A percentile compares a stretch with the other conserved stretches of the same genome.
Evolutionary conservation across 2,888 invertebrate species (phyloP).

Genomic region (Hermaeophaga mercurialis): DNA sequence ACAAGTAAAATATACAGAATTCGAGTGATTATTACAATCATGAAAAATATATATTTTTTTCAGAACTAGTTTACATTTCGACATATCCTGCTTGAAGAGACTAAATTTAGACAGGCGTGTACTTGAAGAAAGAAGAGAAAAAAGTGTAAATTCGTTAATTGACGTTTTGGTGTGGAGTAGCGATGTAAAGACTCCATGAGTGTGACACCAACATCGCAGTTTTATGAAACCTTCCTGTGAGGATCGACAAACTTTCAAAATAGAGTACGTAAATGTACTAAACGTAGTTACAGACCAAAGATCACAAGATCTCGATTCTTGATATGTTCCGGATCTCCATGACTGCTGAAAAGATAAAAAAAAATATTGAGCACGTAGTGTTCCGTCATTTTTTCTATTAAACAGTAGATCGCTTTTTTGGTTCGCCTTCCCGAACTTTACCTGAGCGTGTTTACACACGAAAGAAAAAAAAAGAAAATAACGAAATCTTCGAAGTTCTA

Average conservation of each 20-base stretch:
- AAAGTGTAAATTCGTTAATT: conserved; percentile 78
- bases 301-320: conserved; percentile 55
- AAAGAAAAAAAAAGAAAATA: no score
- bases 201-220: background rate
- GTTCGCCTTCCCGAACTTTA: conserved; percentile 15
- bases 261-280: conserved; percentile 88
- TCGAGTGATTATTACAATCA: no score
- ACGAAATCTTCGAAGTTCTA: no score
- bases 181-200: conserved; percentile 60
- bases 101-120: conserved; percentile 95
- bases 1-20: no score
- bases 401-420: conserved; percentile 6
- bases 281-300: conserved; percentile 84
- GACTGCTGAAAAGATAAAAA: conserved; percentile 33
- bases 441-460: conserved; percentile 56
- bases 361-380: conserved; percentile 50
- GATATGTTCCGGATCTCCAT: conserved; percentile 49
- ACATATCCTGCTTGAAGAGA: conserved; percentile 95
- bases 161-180: conserved; percentile 99
- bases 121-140: conserved; percentile 89
- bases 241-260: conserved; percentile 90
- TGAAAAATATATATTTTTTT: conserved; percentile 42
- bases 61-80: conserved; percentile 97
- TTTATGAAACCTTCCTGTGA: conserved; percentile 54
- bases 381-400: conserved; percentile 47